These are phyloP conservation scores for Hoplostethus mediterraneus DNA, from an alignment of 2,797 vertebrate genomes.

Conservation along the genomic window DNA sequence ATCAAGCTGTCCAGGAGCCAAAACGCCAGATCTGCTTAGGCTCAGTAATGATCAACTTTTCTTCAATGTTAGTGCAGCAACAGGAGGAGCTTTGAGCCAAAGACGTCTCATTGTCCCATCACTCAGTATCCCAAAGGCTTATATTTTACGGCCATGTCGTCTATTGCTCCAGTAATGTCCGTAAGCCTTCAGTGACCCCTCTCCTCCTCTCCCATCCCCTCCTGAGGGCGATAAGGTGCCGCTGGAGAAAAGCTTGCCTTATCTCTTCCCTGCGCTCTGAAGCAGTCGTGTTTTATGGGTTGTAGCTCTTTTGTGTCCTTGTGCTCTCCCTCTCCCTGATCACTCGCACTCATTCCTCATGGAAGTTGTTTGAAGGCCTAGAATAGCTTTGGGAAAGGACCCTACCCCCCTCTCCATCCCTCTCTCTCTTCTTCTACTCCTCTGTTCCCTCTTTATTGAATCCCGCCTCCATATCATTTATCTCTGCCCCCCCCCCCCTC, in stretches of 20 bases:
- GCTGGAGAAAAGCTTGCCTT: conserved; percentile 54
- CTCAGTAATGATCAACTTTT: background rate
- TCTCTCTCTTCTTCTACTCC: conserved; percentile 66
- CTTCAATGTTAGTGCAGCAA: background rate
- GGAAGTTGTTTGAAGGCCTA: conserved; percentile 87
- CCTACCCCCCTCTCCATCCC: conserved; percentile 52
- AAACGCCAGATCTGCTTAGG: background rate
- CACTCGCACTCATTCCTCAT: conserved; percentile 86
- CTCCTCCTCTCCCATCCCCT: conserved; percentile 23
- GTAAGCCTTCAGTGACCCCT: conserved; percentile 40
- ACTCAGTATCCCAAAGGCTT: background rate
- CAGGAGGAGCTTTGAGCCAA: background rate
- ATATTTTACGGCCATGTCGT: conserved; percentile 39
- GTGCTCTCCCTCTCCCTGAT: conserved; percentile 69
- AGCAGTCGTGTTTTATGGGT: conserved; percentile 77
- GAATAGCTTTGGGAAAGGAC: conserved; percentile 83
- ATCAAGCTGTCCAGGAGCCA: background rate
- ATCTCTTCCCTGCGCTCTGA: conserved; percentile 75
- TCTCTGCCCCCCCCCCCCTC: conserved; percentile 84
- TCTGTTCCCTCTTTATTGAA: conserved; percentile 89
- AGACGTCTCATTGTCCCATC: background rate
- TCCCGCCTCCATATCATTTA: conserved; percentile 89
- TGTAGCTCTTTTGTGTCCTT: conserved; percentile 81
- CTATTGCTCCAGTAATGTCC: conserved; percentile 15
- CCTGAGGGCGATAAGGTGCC: conserved; percentile 63